Conservation (phyloP, 2,888 invertebrate species). For the Ochropacha duplaris region DNA sequence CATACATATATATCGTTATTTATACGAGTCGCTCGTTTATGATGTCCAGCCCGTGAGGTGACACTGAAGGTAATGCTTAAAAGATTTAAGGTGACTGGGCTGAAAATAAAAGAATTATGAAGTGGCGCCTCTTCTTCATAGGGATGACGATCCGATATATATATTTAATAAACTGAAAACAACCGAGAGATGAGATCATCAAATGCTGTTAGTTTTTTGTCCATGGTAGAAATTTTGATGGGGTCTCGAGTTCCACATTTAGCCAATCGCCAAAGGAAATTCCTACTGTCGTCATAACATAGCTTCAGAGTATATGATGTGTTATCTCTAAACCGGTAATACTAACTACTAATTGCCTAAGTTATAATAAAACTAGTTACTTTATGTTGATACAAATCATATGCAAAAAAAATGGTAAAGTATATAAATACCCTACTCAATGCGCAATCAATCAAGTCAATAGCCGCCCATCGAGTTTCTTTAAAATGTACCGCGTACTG, state of each 20-base stretch:
- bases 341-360: too few species aligned
- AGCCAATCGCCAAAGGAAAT: too few species aligned
- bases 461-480: slow-evolving; percentile 16
- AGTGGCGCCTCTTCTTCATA: background rate
- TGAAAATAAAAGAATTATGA: background rate
- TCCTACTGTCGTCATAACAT: too few species aligned
- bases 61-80: background rate
- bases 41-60: slow-evolving; percentile 13
- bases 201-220: too few species aligned
- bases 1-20: slow-evolving; percentile 22
- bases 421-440: background rate
- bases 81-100: background rate
- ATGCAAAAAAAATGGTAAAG: too few species aligned
- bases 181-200: too few species aligned
- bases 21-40: slow-evolving; percentile 16
- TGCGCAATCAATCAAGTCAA: background rate
- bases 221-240: too few species aligned
- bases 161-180: background rate
- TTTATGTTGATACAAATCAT: background rate
- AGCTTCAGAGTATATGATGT: too few species aligned
- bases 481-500: slow-evolving; percentile 47
- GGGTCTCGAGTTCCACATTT: too few species aligned
- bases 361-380: background rate
- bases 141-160: background rate
- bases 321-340: too few species aligned